Evolutionary conservation across 1,140 invertebrate species (phyloP).

Genomic region (Chymomyza costata): DNA sequence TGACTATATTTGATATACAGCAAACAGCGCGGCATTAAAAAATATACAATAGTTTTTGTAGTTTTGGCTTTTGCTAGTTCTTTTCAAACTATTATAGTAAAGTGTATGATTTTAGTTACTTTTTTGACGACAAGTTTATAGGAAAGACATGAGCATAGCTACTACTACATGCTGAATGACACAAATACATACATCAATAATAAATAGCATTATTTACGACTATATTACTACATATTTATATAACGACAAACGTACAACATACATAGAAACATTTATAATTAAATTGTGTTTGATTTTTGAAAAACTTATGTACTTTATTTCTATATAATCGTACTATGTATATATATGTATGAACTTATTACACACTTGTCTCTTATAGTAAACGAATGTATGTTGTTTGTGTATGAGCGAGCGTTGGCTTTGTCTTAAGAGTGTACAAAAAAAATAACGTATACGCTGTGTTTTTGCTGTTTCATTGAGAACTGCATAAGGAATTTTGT

Average conservation of each 20-base stretch:
- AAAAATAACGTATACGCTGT: constrained; percentile 1
- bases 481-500: constrained; percentile 12
- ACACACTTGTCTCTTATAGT: constrained; percentile 57
- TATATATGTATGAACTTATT: constrained; percentile 34
- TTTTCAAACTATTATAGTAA: no score
- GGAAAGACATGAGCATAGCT: constrained; percentile 7
- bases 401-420: constrained; percentile 6
- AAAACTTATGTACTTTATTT: constrained; percentile 1
- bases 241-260: constrained; percentile 66
- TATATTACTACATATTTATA: constrained; percentile 23
- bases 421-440: neutral
- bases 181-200: constrained; percentile 7
- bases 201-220: constrained; percentile 7
- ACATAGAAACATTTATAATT: constrained; percentile 52
- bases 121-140: no score
- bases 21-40: no score
- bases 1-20: constrained; percentile 25
- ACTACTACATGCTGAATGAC: constrained; percentile 8
- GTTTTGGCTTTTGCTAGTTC: no score
- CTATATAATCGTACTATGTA: constrained; percentile 20
- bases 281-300: constrained; percentile 1
- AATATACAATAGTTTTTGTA: no score
- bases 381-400: constrained; percentile 59
- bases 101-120: no score
- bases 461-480: no score